Base-by-base conservation (phyloP, 2,888 invertebrate genomes). In the Phyllotreta cruciferae region DNA sequence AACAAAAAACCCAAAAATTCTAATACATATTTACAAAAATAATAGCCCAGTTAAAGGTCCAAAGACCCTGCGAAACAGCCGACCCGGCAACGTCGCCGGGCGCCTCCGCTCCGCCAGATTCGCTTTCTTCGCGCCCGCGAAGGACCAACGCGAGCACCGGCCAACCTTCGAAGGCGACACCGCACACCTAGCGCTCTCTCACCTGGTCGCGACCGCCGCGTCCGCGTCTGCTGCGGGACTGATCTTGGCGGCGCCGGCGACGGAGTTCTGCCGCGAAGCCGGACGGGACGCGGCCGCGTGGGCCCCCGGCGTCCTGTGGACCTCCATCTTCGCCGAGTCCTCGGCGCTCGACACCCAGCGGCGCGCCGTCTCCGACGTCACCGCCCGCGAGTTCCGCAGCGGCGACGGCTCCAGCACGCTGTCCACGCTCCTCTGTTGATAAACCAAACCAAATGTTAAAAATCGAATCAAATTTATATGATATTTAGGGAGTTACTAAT, bases 341-440 rank as follows among this genome's bases (percentile, higher is more conserved):
- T 79, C 80, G 56, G 75, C 77, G 63, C 68, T 73, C 36, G 73
- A 71, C 45, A 73, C 71, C 75, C 75, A 73, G 66, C 78, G 72
- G 74, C 77, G 66, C 44, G 66, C 70, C 58, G 74, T 71, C 56
- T 73, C 73, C 11, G 69, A 66, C 53, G 67, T 69, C 47, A 69
- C 70, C 70, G 78, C 75, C 10, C 66, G 68, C 71, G 78, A 74
- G 74, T 78, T 69, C 69, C 74, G 66, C 63, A 73, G 70, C 63
- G 73, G 71, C 56, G 72, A 66, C 41, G 76, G 69, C 63, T 78
- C 79, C 71, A 79, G 70, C 74, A 77, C 75, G 71, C 82, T 78
- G 78, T 82, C 81, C 71, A 82, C 74, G 76, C 79, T 80, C 71
- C 82, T 71, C 80, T 81, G 76, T 62, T n/a, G n/a, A n/a, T 77